Evolutionary conservation across 2,888 invertebrate genomes (phyloP).

Genomic region (Brenthis daphne): DNA sequence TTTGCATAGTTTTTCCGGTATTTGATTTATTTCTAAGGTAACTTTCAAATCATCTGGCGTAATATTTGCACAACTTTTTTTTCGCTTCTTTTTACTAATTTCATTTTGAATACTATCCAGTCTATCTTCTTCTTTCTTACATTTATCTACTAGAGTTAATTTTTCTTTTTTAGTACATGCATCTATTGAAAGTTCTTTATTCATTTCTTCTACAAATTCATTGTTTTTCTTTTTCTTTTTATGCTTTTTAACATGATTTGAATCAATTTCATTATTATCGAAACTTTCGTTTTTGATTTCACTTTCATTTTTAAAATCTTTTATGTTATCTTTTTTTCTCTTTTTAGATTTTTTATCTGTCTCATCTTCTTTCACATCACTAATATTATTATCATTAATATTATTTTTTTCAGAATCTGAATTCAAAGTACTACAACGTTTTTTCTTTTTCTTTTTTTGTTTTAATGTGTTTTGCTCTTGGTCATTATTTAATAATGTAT

Average conservation of each 20-base stretch:
- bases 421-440: conserved; percentile 40
- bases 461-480: conserved; percentile 40
- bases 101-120: not conserved
- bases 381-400: conserved; percentile 25
- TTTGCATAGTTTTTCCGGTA: conserved; percentile 6
- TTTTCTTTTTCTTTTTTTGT: conserved; percentile 60
- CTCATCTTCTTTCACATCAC: not conserved
- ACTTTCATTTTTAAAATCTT: not conserved
- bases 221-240: conserved; percentile 39
- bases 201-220: not conserved
- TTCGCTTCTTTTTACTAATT: conserved; percentile 7
- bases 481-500: conserved; percentile 50
- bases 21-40: not conserved
- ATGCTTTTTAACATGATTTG: not conserved
- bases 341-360: conserved; percentile 11
- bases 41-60: not conserved
- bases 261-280: conserved; percentile 35
- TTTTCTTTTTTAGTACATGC: conserved; percentile 1
- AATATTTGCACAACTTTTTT: not conserved
- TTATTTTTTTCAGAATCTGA: conserved; percentile 32
- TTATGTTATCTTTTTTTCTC: not conserved
- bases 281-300: conserved; percentile 11
- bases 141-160: not conserved
- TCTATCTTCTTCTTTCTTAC: not conserved
- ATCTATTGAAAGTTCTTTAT: no score